Conservation (phyloP, 2,888 invertebrate genomes). For the Pocota personata region DNA sequence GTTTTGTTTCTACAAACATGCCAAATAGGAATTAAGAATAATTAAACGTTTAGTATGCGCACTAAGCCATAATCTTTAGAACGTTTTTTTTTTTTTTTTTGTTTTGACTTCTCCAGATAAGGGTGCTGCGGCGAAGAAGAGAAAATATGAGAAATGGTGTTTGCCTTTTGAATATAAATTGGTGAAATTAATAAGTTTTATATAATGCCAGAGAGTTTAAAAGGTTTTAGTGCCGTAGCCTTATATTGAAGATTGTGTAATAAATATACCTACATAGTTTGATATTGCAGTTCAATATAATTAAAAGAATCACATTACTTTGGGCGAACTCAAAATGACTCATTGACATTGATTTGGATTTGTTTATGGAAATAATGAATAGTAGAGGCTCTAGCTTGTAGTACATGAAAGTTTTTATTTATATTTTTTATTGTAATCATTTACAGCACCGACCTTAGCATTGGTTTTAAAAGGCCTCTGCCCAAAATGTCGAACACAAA, state of each 20-base stretch:
- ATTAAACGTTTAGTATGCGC: conserved; percentile 38
- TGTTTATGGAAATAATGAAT: neutral
- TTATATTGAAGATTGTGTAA: neutral
- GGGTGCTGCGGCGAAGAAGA: conserved; percentile 1
- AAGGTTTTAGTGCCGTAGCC: neutral
- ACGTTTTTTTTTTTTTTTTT: neutral
- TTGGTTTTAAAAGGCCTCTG: too few species aligned
- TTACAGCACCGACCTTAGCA: too few species aligned
- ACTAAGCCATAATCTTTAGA: conserved; percentile 1
- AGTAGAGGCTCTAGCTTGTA: too few species aligned
- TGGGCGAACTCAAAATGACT: neutral
- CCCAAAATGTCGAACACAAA: too few species aligned
- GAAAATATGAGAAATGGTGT: neutral
- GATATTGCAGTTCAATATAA: neutral
- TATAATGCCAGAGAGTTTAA: neutral
- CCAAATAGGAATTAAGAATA: conserved; percentile 28
- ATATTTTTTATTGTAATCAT: too few species aligned
- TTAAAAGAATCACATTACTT: neutral
- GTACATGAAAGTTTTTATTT: too few species aligned
- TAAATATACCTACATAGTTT: neutral
- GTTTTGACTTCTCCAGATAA: neutral
- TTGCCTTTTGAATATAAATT: conserved; percentile 13
- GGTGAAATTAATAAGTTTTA: neutral
- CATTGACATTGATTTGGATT: neutral
- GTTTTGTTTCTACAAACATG: neutral